Conservation (phyloP, 1,140 invertebrate species). For the Amyelois transitella region DNA sequence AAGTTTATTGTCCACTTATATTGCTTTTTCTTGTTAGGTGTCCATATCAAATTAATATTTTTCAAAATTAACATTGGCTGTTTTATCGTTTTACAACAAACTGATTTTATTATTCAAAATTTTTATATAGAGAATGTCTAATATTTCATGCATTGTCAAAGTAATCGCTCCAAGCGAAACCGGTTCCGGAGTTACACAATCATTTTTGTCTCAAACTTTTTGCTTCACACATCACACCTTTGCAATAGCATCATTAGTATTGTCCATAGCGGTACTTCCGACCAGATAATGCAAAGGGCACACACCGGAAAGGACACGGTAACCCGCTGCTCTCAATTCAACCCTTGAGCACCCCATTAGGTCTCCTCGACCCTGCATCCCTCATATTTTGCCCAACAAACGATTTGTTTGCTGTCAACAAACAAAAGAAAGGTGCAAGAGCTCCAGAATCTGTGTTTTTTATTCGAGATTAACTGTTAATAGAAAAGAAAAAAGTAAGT, state of each 20-base stretch:
- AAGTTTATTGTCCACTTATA: not conserved
- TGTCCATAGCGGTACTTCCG: slow-evolving; percentile 19
- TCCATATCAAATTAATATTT: slow-evolving; percentile 2
- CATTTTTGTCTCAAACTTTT: slow-evolving; percentile 4
- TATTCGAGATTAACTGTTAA: slow-evolving; percentile 61
- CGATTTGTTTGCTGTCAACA: slow-evolving; percentile 71
- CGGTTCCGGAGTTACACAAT: not conserved
- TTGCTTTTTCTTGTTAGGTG: slow-evolving; percentile 7
- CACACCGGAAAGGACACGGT: slow-evolving; percentile 57
- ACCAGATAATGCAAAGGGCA: slow-evolving; percentile 41
- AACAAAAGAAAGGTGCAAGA: slow-evolving; percentile 65
- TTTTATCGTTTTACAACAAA: not conserved
- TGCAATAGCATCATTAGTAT: slow-evolving; percentile 28
- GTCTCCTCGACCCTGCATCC: slow-evolving; percentile 33
- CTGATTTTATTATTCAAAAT: slow-evolving; percentile 2
- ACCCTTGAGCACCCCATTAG: slow-evolving; percentile 61
- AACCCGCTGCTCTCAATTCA: slow-evolving; percentile 56
- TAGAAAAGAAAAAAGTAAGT: slow-evolving; percentile 46
- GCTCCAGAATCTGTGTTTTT: slow-evolving; percentile 32
- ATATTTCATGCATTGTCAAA: not conserved
- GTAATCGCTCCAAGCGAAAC: not conserved
- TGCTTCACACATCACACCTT: slow-evolving; percentile 30
- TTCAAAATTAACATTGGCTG: not conserved
- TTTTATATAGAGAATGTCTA: not conserved
- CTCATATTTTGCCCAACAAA: slow-evolving; percentile 56